Evolutionary conservation across 2,888 invertebrate species (phyloP), one percentile per base, ranked within the genome.

Genomic region (Drosophila mimica): DNA sequence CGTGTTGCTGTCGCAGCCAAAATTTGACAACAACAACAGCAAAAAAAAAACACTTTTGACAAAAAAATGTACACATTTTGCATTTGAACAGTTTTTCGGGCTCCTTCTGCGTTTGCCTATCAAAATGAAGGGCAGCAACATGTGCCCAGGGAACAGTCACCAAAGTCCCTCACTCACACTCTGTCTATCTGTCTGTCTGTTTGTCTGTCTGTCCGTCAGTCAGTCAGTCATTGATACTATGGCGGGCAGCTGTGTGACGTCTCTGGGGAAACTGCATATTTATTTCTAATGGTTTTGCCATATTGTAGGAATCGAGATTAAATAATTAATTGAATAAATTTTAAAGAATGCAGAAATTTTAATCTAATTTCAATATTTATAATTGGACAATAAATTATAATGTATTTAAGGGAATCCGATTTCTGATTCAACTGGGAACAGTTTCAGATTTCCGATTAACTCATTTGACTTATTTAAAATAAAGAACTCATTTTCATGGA

Each of bases 41-140:
- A 51, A 58, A 51, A 60, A 63, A 56, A 30, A 30, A 31, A 48
- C 0, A 2, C 15, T 4, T 46, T 54, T 25, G 28, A 34, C 25
- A 43, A 56, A 68, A 46, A 78, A 62, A 60, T 7, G 34, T 33
- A 51, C 51, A 57, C 51, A 40, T 52, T 74, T 58, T 64, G 80
- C 62, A 58, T 68, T 68, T 31, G 56, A 57, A 71, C 51, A 68
- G 70, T 65, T 72, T 59, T 61, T 62, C 36, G 63, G 62, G 36
- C 28, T 56, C 59, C 46, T 46, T 46, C 46, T 46, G 46, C 46
- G 25, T 46, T 46, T 46, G 63, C 62, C 74, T 57, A 59, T 74
- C 74, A 65, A 80, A 75, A 74, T 85, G 83, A 88, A 88, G 87
- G 89, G 90, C 87, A 88, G 87, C 87, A 80, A 70, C 87, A 88